Percentiles rank a stretch among this genome's conserved stretches.
Conservation (phyloP, 30 jellyfish, hydroid and myxozoan genomes). For the Hydractinia echinata region DNA sequence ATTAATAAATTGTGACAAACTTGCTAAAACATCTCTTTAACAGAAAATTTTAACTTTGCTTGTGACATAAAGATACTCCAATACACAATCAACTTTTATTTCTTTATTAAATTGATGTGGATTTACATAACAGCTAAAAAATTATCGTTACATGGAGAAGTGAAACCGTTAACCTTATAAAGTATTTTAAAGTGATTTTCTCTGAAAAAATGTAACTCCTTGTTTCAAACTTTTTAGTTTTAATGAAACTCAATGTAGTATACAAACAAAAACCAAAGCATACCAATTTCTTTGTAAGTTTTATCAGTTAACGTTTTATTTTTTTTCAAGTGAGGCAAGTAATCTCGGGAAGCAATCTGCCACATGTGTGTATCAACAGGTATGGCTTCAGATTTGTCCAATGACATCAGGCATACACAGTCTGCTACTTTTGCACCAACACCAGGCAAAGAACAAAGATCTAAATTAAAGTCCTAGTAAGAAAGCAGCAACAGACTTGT, state of each 20-base stretch:
- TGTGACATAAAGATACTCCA: neutral
- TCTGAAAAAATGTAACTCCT: no score
- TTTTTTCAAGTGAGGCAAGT: conserved; percentile 74
- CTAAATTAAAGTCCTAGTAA: conserved; percentile 20
- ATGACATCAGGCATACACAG: conserved; percentile 91
- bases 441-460: conserved; percentile 77
- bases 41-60: neutral
- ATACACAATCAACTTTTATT: neutral
- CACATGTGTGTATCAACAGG: conserved; percentile 96
- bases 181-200: no score
- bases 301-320: conserved; percentile 74
- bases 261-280: neutral
- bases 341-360: conserved; percentile 79
- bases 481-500: no score
- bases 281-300: conserved; percentile 78
- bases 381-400: conserved; percentile 75
- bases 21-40: neutral
- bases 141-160: no score
- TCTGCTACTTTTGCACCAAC: conserved; percentile 97
- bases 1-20: no score
- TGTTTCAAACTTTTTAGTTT: neutral
- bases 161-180: no score
- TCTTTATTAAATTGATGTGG: neutral
- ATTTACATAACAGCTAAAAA: no score
- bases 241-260: neutral